Conservation (phyloP, 2,888 invertebrate species). For the Parnassius apollo region DNA sequence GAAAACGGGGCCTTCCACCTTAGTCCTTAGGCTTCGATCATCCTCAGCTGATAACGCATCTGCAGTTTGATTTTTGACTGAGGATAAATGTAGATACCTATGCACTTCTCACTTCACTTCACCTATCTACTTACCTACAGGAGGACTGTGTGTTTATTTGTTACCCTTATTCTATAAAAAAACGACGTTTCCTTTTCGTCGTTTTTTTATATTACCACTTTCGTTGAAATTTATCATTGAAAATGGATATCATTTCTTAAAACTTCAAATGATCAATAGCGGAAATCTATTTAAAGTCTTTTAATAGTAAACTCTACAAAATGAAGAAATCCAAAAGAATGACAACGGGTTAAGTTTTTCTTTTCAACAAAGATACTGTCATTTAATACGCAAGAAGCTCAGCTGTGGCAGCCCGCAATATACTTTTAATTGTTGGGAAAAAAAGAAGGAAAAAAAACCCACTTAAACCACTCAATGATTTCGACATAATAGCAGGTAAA, state of each 20-base stretch:
- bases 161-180: too few species aligned
- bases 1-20: too few species aligned
- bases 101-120: too few species aligned
- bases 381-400: slow-evolving; percentile 51
- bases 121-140: too few species aligned
- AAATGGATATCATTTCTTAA: not conserved
- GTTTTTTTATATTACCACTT: slow-evolving; percentile 14
- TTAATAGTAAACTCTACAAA: slow-evolving; percentile 13
- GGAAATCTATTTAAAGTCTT: slow-evolving; percentile 20
- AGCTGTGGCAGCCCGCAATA: slow-evolving; percentile 62
- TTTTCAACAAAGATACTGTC: slow-evolving; percentile 52
- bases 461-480: slow-evolving; percentile 50
- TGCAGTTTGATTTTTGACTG: too few species aligned
- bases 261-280: not conserved
- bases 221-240: not conserved
- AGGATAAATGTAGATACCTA: too few species aligned
- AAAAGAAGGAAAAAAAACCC: slow-evolving; percentile 39
- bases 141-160: too few species aligned
- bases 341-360: slow-evolving; percentile 42
- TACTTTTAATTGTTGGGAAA: slow-evolving; percentile 57
- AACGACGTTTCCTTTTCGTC: too few species aligned
- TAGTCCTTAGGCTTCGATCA: too few species aligned
- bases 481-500: slow-evolving; percentile 60
- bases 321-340: slow-evolving; percentile 6
- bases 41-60: too few species aligned